Evolutionary conservation across 2,888 invertebrate genomes (phyloP).

Genomic region (Conistra vaccinii): DNA sequence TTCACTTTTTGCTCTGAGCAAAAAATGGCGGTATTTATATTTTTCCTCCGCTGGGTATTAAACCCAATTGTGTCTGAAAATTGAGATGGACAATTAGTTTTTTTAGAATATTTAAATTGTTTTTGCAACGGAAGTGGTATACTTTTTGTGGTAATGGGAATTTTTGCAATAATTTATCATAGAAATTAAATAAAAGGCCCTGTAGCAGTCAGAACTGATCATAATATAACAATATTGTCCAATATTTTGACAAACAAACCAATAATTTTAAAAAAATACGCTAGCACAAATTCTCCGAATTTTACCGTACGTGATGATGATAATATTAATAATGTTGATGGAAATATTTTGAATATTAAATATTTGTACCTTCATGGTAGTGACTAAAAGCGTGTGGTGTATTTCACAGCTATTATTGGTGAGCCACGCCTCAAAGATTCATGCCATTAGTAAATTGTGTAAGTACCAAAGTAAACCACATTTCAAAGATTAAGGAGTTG

Average conservation of each 20-base stretch:
- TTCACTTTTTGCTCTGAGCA: slow-evolving; percentile 31
- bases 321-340: background rate
- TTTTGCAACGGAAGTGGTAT: background rate
- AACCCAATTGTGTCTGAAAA: slow-evolving; percentile 46
- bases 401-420: slow-evolving; percentile 36
- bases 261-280: background rate
- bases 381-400: slow-evolving; percentile 30
- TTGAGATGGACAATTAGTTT: slow-evolving; percentile 27
- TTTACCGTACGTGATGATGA: background rate
- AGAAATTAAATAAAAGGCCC: background rate
- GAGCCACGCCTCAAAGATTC: slow-evolving; percentile 37
- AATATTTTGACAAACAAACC: background rate
- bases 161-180: background rate
- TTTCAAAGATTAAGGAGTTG: slow-evolving; percentile 33
- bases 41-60: slow-evolving; percentile 29
- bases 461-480: slow-evolving; percentile 35
- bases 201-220: too few species aligned
- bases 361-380: background rate
- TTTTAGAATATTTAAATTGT: slow-evolving; percentile 3
- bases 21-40: slow-evolving; percentile 46
- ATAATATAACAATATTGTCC: background rate
- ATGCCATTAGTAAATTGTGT: slow-evolving; percentile 43
- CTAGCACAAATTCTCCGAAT: background rate
- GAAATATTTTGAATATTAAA: slow-evolving; percentile 3
- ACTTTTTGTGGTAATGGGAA: background rate